Conservation (phyloP, 2,888 invertebrate species). For the Cephalotes varians region DNA sequence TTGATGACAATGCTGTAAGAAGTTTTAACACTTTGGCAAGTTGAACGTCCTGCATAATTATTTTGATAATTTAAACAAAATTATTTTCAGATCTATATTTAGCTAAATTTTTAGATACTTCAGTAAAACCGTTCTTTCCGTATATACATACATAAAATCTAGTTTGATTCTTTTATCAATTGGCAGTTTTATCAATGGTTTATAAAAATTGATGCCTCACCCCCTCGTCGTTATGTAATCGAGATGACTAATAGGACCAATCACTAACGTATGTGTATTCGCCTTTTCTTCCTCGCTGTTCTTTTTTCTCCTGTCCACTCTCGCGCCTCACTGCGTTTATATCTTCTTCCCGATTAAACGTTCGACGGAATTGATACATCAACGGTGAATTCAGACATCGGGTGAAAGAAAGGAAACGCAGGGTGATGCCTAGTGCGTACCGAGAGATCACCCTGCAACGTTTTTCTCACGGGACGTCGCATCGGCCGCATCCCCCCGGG, state of each 20-base stretch:
- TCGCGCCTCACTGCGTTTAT: slow-evolving; percentile 35
- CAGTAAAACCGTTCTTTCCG: too few relatives aligned
- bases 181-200: background rate
- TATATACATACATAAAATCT: background rate
- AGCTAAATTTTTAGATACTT: too few relatives aligned
- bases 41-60: too few relatives aligned
- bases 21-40: too few relatives aligned
- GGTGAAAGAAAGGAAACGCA: slow-evolving; percentile 50
- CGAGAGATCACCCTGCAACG: slow-evolving; percentile 38
- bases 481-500: slow-evolving; percentile 51
- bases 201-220: background rate
- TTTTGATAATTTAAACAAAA: too few relatives aligned
- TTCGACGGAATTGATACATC: slow-evolving; percentile 79
- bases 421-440: slow-evolving; percentile 11
- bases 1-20: too few relatives aligned
- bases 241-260: slow-evolving; percentile 58
- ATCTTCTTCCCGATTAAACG: slow-evolving; percentile 58
- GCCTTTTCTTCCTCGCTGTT: slow-evolving; percentile 49
- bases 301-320: slow-evolving; percentile 74
- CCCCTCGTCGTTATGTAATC: slow-evolving; percentile 61
- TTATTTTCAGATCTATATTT: too few relatives aligned
- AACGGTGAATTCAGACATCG: slow-evolving; percentile 49
- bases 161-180: background rate
- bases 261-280: background rate
- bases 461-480: slow-evolving; percentile 69